Conservation (phyloP, 1,140 invertebrate species). For the Neodiprion virginianus region DNA sequence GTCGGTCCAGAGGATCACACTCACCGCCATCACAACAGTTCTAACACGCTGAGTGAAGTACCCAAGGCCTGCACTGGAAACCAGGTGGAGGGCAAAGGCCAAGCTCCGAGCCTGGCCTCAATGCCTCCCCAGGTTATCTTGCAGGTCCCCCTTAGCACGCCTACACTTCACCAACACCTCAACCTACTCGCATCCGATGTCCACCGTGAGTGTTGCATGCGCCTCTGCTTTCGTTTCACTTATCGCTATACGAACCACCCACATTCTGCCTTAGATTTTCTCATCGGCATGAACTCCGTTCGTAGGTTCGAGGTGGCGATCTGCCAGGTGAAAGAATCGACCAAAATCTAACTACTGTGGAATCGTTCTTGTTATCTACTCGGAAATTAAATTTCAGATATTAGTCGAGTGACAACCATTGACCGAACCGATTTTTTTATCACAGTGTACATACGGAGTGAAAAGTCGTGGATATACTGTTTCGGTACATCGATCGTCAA, state of each 20-base stretch:
- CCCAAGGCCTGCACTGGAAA: constrained; percentile 54
- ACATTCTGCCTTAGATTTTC: no score
- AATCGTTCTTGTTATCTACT: no score
- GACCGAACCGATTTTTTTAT: no score
- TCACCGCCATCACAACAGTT: constrained; percentile 42
- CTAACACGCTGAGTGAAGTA: constrained; percentile 49
- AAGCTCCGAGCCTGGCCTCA: constrained; percentile 31
- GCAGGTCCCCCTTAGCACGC: constrained; percentile 73
- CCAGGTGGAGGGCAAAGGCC: constrained; percentile 28
- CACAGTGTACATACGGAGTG: no score
- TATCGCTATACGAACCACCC: neutral
- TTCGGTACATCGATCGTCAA: no score
- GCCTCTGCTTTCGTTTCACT: constrained; percentile 49
- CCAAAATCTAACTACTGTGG: no score
- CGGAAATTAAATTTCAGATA: no score
- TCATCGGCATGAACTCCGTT: no score
- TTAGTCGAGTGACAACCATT: no score
- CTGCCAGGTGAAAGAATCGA: no score
- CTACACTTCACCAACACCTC: constrained; percentile 67
- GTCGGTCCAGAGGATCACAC: constrained; percentile 46
- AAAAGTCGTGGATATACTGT: no score
- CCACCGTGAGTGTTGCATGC: constrained; percentile 75
- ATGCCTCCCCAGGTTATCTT: constrained; percentile 73
- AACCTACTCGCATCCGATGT: constrained; percentile 72
- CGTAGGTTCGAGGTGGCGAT: no score